These are phyloP conservation scores for Grallaria varia DNA, from an alignment of 2,113 vertebrate species.

Conservation along the genomic window DNA sequence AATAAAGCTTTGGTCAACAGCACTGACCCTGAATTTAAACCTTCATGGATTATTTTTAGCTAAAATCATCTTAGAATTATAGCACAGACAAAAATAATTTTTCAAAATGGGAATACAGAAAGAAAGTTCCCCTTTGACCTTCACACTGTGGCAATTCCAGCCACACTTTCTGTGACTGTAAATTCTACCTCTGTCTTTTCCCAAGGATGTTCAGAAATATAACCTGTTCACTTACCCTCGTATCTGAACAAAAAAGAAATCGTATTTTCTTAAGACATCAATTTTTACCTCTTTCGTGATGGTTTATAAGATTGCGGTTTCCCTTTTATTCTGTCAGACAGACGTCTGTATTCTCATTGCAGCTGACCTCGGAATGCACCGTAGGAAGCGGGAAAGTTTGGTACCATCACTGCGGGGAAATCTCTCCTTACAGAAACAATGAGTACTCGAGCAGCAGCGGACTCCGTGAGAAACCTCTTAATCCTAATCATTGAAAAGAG, in stretches of 20 bases:
- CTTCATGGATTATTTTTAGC: neutral
- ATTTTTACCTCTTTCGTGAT: neutral
- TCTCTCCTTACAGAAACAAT: conserved; percentile 15
- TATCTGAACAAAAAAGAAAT: neutral
- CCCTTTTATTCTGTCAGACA: neutral
- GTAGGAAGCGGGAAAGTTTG: conserved; percentile 20
- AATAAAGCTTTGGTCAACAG: neutral
- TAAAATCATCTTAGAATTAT: neutral
- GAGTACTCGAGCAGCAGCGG: neutral
- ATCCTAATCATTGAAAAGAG: conserved; percentile 11
- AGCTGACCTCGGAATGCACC: conserved; percentile 5
- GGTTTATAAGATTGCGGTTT: conserved; percentile 13
- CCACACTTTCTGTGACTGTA: neutral
- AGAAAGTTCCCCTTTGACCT: neutral
- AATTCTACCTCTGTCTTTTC: neutral
- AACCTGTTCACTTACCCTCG: neutral
- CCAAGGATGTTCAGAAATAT: neutral
- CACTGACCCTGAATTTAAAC: neutral
- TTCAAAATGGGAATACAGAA: neutral
- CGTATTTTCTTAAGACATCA: neutral
- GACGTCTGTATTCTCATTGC: neutral
- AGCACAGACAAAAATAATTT: neutral
- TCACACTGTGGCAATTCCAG: neutral
- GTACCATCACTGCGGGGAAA: conserved; percentile 11
- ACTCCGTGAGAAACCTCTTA: neutral